phyloP scores from a whole-genome alignment of 1,140 invertebrate genomes.

The Parapsyche elsis region DNA sequence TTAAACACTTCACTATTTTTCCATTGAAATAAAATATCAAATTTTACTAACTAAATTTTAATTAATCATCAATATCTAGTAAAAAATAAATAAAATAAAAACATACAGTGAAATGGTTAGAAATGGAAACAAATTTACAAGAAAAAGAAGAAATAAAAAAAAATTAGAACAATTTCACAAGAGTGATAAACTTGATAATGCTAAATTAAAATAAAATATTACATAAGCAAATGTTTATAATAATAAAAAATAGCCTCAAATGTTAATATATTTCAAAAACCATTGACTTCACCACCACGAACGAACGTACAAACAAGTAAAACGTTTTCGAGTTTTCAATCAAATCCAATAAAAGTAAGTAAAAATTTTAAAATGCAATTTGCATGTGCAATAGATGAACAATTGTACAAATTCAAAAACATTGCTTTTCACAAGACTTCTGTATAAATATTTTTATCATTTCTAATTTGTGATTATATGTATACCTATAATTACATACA shows the following conservation, averaged over 20 bases:
- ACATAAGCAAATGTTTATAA: too few species aligned
- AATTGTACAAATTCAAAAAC: constrained; percentile 24
- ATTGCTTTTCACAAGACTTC: background rate
- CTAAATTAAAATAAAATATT: background rate
- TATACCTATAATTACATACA: background rate
- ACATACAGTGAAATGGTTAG: constrained; percentile 2
- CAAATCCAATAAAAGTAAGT: background rate
- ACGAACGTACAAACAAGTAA: background rate
- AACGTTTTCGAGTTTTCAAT: background rate
- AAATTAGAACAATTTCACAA: background rate
- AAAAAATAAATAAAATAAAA: background rate
- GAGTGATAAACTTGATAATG: constrained; percentile 4
- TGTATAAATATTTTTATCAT: background rate
- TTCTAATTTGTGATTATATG: background rate
- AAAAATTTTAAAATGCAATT: constrained; percentile 11
- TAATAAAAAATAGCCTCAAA: too few species aligned
- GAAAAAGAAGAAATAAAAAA: constrained; percentile 14
- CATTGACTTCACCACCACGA: constrained; percentile 49
- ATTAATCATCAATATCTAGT: background rate
- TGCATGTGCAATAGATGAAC: constrained; percentile 6
- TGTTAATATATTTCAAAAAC: constrained; percentile 49
- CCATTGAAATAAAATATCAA: background rate
- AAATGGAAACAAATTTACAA: constrained; percentile 5
- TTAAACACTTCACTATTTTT: constrained; percentile 15
- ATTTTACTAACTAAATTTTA: background rate